Evolutionary conservation across 2,113 vertebrate species (phyloP), one percentile per base, ranked within the genome.

Genomic region (Eptesicus fuscus): DNA sequence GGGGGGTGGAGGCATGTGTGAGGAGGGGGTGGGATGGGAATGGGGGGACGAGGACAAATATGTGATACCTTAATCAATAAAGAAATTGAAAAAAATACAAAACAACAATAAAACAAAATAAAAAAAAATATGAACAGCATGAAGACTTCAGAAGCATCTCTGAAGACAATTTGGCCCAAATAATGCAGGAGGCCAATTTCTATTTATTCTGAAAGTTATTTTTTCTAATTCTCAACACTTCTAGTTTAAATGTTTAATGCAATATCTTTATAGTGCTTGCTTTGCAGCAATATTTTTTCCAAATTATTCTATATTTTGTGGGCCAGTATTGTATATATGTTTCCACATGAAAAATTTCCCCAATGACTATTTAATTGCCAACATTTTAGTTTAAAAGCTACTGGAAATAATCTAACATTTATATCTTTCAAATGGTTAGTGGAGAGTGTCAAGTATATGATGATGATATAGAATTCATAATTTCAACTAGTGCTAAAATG

Each of bases 341-440:
- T 61, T 85, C 56, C 53, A 61, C 1, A 28, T 16, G 59, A 82
- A 76, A 17, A 25, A 8, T 28, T 63, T 44, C 25, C 37, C 35
- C 23, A 84, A 7, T 89, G 84, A 74, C 4, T 35, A 35, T 80
- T 76, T 94, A 92, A 89, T 95, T 85, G 47, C 12, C 74, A 82
- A 83, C 59, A 92, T 82, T 85, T 96, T 86, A 56, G 6, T 63
- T 92, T 84, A 69, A 85, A 95, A 40, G 7, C 7, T 63, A 14
- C n/a, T 63, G 32, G 32, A 92, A 82, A 92, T 89, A 82, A 90
- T 95, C 3, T 25, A 47, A 40, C 35, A 70, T 77, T 28, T 65
- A 13, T 65, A 80, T 47, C 85, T 91, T 89, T 47, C 51, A 74
- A 85, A 63, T 80, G 65, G 37, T 74, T 91, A 70, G 20, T 88